Conservation (phyloP, 92 coral and sea anemone genomes). For the Epizoanthus scotinus region DNA sequence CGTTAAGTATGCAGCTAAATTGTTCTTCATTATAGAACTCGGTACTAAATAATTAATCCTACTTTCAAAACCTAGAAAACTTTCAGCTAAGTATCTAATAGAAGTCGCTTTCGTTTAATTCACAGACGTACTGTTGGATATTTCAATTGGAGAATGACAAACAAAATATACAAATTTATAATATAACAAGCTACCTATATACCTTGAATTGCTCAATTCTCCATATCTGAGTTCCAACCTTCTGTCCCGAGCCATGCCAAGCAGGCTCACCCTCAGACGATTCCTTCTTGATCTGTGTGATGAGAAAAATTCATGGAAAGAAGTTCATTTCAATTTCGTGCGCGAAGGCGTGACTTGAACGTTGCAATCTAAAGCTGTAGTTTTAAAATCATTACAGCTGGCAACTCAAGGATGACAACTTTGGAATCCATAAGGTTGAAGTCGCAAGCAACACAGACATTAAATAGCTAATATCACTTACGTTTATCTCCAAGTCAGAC, state of each 20-base stretch:
- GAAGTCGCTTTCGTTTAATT: too few species aligned
- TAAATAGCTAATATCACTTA: constrained; percentile 1
- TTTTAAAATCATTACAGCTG: neutral
- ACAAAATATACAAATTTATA: neutral
- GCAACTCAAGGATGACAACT: neutral
- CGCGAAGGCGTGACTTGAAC: neutral
- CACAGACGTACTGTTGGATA: too few species aligned
- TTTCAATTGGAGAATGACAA: neutral
- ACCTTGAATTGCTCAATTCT: constrained; percentile 81
- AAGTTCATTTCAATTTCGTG: neutral
- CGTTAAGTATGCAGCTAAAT: too few species aligned
- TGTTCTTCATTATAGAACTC: too few species aligned
- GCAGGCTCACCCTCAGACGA: constrained; percentile 68
- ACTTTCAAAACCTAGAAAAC: too few species aligned
- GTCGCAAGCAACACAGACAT: too few species aligned
- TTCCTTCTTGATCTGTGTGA: constrained; percentile 65
- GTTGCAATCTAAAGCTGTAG: neutral
- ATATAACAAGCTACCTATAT: neutral
- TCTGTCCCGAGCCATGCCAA: constrained; percentile 75
- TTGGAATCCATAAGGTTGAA: neutral
- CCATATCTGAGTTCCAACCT: constrained; percentile 75
- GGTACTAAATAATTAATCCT: too few species aligned
- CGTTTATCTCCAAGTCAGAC: constrained; percentile 57
- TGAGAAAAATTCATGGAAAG: neutral
- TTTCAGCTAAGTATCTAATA: too few species aligned